phyloP scores from a whole-genome alignment of 2,113 vertebrate species.

The Bombycilla garrulus region DNA sequence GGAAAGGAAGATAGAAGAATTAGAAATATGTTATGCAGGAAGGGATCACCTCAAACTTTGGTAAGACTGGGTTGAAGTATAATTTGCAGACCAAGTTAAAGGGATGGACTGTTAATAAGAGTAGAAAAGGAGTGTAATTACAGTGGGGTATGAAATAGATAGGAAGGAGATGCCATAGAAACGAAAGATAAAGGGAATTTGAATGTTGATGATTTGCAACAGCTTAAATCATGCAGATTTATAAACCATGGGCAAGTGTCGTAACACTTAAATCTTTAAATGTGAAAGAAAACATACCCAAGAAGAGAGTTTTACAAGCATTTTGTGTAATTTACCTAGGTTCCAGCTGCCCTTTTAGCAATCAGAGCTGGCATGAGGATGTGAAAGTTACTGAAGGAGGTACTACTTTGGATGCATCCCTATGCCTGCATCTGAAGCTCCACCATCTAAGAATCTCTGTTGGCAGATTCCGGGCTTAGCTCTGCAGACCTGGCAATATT shows the following conservation, averaged over 20 bases:
- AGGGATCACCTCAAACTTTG: slow-evolving; percentile 41
- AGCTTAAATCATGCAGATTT: neutral
- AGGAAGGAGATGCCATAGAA: neutral
- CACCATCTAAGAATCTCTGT: neutral
- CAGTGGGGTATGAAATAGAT: neutral
- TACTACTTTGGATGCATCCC: neutral
- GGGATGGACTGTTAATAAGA: neutral
- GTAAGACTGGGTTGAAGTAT: neutral
- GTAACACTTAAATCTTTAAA: neutral
- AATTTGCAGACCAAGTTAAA: slow-evolving; percentile 2
- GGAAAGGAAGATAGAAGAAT: slow-evolving; percentile 65
- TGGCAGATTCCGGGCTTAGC: neutral
- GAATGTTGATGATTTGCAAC: neutral
- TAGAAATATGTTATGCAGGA: slow-evolving; percentile 53
- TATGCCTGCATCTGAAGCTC: neutral
- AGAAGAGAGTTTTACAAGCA: neutral
- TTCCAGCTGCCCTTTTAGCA: neutral
- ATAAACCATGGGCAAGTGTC: neutral
- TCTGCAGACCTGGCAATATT: neutral
- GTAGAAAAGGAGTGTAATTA: neutral
- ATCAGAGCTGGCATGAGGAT: neutral
- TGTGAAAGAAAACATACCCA: neutral
- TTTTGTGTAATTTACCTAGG: neutral
- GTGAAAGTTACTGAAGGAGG: neutral
- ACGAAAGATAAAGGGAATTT: neutral